Evolutionary conservation across 92 coral and sea anemone genomes (phyloP).

Genomic region (Virgularia gustaviana): DNA sequence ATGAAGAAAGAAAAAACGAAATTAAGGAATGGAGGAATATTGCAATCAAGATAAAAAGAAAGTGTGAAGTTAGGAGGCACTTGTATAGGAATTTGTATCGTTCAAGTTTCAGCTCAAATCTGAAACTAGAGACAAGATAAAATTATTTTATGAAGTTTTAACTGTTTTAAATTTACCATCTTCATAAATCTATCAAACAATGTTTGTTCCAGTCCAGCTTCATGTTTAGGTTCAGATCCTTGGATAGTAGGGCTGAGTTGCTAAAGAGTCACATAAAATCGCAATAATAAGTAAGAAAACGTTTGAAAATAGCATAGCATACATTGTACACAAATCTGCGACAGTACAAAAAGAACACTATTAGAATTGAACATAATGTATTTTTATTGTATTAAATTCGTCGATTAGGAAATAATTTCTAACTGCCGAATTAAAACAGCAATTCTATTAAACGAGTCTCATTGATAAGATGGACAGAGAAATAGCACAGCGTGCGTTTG

Average conservation of each 20-base stretch:
- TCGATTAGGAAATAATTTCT: too few species aligned
- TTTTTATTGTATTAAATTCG: not conserved
- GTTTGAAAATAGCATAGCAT: not conserved
- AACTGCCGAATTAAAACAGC: too few species aligned
- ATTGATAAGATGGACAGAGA: too few species aligned
- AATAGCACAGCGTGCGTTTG: too few species aligned
- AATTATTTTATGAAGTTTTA: not conserved
- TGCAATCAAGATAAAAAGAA: too few species aligned
- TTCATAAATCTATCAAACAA: constrained; percentile 84
- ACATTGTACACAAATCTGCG: not conserved
- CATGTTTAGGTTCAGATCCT: constrained; percentile 80
- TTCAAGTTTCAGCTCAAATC: not conserved
- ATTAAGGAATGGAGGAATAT: not conserved
- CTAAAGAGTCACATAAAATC: constrained; percentile 34
- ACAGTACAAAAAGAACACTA: too few species aligned
- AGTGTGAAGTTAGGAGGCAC: not conserved
- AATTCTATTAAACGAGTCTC: too few species aligned
- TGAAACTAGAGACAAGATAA: not conserved
- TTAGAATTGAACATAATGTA: not conserved
- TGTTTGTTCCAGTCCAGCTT: constrained; percentile 87
- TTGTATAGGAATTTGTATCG: too few species aligned
- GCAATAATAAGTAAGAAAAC: not conserved
- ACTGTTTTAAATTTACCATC: constrained; percentile 57
- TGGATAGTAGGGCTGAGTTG: constrained; percentile 98
- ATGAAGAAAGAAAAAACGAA: not conserved